Evolutionary conservation across 2,888 invertebrate genomes (phyloP).

Genomic region (Erebia ligea): DNA sequence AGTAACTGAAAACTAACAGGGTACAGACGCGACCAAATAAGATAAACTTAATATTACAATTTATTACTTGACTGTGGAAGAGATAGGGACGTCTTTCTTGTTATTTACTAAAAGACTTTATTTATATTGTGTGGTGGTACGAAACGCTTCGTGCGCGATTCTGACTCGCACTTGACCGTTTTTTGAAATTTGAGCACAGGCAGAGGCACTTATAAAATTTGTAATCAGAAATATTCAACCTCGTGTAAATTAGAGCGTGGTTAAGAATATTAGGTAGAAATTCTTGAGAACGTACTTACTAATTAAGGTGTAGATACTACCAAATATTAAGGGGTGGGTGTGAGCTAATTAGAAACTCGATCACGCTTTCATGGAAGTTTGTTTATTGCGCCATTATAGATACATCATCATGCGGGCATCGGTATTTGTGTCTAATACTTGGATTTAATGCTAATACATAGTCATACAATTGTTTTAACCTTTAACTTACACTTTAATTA

Average conservation of each 20-base stretch:
- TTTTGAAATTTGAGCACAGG: too few relatives aligned
- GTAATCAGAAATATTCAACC: not conserved
- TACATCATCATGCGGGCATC: slow-evolving; percentile 11
- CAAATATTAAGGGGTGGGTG: not conserved
- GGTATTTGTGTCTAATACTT: not conserved
- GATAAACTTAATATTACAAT: too few relatives aligned
- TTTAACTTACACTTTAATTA: not conserved
- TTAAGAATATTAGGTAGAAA: not conserved
- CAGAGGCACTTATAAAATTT: too few relatives aligned
- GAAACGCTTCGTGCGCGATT: too few relatives aligned
- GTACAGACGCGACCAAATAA: too few relatives aligned
- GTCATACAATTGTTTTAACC: not conserved
- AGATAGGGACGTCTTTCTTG: too few relatives aligned
- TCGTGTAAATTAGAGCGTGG: not conserved
- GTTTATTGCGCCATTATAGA: slow-evolving; percentile 12
- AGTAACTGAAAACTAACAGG: too few relatives aligned
- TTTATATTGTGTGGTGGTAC: too few relatives aligned
- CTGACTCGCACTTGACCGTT: too few relatives aligned
- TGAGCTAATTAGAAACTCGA: slow-evolving; percentile 20
- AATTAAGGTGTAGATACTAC: not conserved
- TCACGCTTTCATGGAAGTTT: slow-evolving; percentile 18
- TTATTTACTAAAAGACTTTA: too few relatives aligned
- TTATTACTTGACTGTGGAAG: too few relatives aligned
- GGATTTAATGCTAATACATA: not conserved
- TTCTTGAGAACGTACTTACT: not conserved